Evolutionary conservation across 2,888 invertebrate species (phyloP).

Genomic region (Leptinotarsa juncta): DNA sequence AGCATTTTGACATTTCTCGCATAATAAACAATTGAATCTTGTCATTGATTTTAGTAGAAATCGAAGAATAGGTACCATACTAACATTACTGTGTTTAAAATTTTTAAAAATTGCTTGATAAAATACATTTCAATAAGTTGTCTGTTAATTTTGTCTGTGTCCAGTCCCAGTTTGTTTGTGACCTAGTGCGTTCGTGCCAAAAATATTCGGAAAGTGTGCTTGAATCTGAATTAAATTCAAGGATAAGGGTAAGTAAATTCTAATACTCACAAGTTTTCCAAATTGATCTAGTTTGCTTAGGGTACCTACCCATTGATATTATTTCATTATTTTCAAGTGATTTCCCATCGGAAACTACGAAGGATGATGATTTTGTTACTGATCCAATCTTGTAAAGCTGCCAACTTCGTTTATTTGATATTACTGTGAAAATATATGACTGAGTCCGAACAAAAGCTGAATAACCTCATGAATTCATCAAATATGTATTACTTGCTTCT

Average conservation of each 20-base stretch:
- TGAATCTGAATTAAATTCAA: conserved; percentile 2
- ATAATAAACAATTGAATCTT: conserved; percentile 11
- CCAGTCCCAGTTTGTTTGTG: conserved; percentile 24
- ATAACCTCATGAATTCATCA: not conserved
- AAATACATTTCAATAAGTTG: conserved; percentile 28
- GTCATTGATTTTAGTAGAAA: not conserved
- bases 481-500: not conserved
- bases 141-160: conserved; percentile 25
- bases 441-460: not conserved
- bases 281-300: not conserved
- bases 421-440: conserved; percentile 13
- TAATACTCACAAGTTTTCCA: not conserved
- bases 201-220: conserved; percentile 21
- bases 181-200: conserved; percentile 29
- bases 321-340: not conserved
- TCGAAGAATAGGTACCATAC: conserved; percentile 11
- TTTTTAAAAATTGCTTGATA: conserved; percentile 28
- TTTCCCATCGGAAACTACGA: not conserved
- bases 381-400: not conserved
- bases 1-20: not conserved
- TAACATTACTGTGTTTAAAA: conserved; percentile 27
- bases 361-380: conserved; percentile 1
- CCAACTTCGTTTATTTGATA: conserved; percentile 12
- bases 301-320: no score
- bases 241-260: conserved; percentile 20